phyloP scores from a whole-genome alignment of 2,113 vertebrate species.

The Rhodinocichla rosea region DNA sequence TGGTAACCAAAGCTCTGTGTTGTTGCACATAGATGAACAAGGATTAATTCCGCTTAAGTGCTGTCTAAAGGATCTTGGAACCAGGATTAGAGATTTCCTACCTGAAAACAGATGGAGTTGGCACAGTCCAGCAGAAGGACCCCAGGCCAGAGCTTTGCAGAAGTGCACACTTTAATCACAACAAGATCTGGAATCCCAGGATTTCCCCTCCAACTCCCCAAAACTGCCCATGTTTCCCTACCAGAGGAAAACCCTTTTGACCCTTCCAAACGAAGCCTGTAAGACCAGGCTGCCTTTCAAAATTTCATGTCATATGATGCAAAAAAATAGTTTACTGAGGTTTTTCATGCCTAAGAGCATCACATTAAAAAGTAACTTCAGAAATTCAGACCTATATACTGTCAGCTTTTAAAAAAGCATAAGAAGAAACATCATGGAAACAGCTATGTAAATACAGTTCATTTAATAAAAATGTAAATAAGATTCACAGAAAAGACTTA shows the following conservation, averaged over 20 bases:
- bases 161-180: neutral
- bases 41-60: neutral
- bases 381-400: neutral
- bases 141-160: neutral
- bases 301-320: neutral
- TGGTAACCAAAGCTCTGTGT: neutral
- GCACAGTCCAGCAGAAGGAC: neutral
- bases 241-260: neutral
- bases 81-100: neutral
- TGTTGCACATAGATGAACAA: neutral
- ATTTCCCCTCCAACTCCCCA: neutral
- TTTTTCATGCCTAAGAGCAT: neutral
- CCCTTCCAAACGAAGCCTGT: neutral
- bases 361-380: neutral
- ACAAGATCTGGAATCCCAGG: neutral
- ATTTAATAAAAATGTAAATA: conserved; percentile 62
- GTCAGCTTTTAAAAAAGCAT: neutral
- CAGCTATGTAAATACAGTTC: conserved; percentile 50
- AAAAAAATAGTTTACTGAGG: neutral
- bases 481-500: conserved; percentile 40
- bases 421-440: neutral
- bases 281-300: neutral
- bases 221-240: accelerated
- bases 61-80: neutral
- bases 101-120: neutral